phyloP scores from a whole-genome alignment of 2,797 vertebrate species.

The Megalops cyprinoides region DNA sequence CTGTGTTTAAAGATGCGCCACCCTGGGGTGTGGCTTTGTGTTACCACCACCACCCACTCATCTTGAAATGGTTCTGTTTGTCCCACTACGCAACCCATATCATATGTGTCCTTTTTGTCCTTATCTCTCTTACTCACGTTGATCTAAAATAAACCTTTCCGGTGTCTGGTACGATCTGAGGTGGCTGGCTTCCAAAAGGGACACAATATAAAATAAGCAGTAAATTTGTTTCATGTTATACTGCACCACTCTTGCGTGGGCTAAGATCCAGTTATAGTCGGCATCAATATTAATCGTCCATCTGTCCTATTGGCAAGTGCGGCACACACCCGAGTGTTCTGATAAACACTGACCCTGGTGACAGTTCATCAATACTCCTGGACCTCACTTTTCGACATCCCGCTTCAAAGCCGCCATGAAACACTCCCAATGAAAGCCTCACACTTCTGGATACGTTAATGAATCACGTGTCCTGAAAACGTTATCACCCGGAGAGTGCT shows the following conservation, averaged over 20 bases:
- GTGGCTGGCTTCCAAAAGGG: slow-evolving; percentile 58
- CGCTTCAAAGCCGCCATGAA: slow-evolving; percentile 2
- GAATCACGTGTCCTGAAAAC: neutral
- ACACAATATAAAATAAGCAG: too few species aligned
- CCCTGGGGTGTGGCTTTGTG: slow-evolving; percentile 41
- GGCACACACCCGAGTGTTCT: slow-evolving; percentile 51
- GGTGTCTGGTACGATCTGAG: too few species aligned
- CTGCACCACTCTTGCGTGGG: slow-evolving; percentile 73
- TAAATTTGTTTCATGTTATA: slow-evolving; percentile 44
- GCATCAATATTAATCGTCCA: slow-evolving; percentile 80
- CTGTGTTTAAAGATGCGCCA: neutral
- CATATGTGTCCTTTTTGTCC: too few species aligned
- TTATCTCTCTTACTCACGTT: too few species aligned
- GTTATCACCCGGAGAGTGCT: neutral
- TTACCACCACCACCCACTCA: slow-evolving; percentile 42
- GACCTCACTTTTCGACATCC: slow-evolving; percentile 25
- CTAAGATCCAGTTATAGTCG: slow-evolving; percentile 73
- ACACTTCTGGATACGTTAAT: neutral
- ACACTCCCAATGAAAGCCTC: neutral
- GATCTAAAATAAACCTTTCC: too few species aligned
- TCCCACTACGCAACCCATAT: slow-evolving; percentile 51
- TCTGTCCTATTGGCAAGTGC: slow-evolving; percentile 76
- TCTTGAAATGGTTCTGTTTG: slow-evolving; percentile 57
- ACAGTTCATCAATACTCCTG: slow-evolving; percentile 29
- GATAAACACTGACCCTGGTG: slow-evolving; percentile 43